phyloP scores from a whole-genome alignment of 2,797 vertebrate species.

The Danio albolineatus region DNA sequence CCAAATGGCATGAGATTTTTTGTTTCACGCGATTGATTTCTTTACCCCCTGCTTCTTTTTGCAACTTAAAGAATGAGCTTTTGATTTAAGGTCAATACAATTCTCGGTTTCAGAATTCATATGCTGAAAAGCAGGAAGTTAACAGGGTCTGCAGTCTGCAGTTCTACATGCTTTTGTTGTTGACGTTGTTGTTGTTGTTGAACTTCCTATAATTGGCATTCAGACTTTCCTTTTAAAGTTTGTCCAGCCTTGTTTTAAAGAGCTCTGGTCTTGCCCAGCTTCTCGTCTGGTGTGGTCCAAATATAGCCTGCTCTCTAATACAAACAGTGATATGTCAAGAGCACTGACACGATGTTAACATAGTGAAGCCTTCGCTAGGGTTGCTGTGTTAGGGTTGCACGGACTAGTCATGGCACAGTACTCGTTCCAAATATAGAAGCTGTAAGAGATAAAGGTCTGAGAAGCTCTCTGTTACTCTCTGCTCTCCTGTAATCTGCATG shows the following conservation, averaged over 20 bases:
- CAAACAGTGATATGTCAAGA: conserved; percentile 37
- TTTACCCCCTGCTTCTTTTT: not conserved
- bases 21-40: not conserved
- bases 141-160: not conserved
- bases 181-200: not conserved
- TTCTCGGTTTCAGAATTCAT: not conserved
- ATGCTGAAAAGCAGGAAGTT: conserved; percentile 10
- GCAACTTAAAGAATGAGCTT: not conserved
- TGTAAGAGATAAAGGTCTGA: not conserved
- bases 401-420: conserved; percentile 2
- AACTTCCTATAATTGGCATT: not conserved
- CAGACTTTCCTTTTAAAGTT: not conserved
- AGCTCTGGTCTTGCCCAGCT: not conserved
- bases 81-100: not conserved
- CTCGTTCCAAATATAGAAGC: conserved; percentile 37
- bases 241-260: not conserved
- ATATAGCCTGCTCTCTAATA: conserved; percentile 34
- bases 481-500: conserved; percentile 18
- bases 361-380: conserved; percentile 6
- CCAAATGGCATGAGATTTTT: not conserved
- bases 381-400: conserved; percentile 40
- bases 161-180: not conserved
- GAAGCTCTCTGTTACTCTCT: not conserved
- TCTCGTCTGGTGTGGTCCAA: conserved; percentile 5
- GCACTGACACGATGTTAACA: conserved; percentile 52